Percentiles rank a stretch among this genome's conserved stretches.
Evolutionary conservation across 2,113 vertebrate species (phyloP).

Genomic region (Lycaon pictus): DNA sequence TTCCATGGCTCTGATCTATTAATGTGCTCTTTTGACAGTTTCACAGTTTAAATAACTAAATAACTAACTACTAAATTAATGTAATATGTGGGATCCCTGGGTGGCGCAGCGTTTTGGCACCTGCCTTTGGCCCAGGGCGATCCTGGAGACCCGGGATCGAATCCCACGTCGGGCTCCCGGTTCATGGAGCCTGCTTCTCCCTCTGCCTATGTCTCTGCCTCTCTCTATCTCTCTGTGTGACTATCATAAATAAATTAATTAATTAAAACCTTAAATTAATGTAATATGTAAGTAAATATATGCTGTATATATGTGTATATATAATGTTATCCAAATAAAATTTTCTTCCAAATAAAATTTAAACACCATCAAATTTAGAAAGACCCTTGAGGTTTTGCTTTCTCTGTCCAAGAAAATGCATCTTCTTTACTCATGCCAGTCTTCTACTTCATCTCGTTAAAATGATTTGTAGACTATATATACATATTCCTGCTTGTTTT

Average conservation of each 20-base stretch:
- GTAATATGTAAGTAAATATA: background rate
- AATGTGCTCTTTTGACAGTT: background rate
- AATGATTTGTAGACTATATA: background rate
- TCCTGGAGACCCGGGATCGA: no score
- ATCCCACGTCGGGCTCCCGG: no score
- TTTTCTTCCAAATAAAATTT: background rate
- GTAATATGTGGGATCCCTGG: background rate
- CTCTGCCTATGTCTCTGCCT: no score
- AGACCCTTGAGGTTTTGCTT: background rate
- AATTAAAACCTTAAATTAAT: background rate
- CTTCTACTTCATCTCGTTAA: background rate
- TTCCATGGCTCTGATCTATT: background rate
- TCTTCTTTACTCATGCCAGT: background rate
- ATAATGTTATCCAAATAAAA: background rate
- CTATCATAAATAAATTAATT: no score
- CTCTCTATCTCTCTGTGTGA: no score
- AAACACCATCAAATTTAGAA: background rate
- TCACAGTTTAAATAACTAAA: background rate
- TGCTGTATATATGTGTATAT: background rate
- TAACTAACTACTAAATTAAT: background rate
- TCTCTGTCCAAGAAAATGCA: background rate
- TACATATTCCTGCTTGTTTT: background rate
- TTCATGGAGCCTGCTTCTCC: no score
- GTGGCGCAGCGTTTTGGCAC: no score
- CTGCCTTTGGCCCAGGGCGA: no score